A percentile compares a stretch with the other conserved stretches of the same genome.
Conservation (phyloP, 2,797 vertebrate genomes). For the Cossypha caffra region DNA sequence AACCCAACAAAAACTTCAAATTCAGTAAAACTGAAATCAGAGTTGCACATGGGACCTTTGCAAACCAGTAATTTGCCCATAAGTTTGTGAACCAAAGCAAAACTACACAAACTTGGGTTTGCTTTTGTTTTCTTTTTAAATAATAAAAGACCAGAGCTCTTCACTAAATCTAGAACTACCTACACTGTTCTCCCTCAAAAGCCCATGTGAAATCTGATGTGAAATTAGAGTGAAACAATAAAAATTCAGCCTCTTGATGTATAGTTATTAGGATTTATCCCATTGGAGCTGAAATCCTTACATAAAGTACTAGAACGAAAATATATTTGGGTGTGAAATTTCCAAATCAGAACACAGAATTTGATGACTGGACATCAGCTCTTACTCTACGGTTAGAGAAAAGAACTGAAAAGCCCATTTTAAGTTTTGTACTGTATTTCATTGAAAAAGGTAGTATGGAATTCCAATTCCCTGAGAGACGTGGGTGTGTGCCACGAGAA, state of each 20-base stretch:
- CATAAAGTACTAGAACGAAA: not conserved
- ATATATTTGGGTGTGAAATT: not conserved
- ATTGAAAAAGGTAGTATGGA: not conserved
- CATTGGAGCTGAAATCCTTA: not conserved
- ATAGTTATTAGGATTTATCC: not conserved
- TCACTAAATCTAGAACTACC: not conserved
- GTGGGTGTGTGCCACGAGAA: accelerated
- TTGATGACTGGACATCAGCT: not conserved
- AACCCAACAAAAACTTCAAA: not conserved
- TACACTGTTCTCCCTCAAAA: not conserved
- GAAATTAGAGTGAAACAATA: not conserved
- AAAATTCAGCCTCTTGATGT: not conserved
- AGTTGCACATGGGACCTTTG: not conserved
- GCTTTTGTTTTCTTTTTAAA: not conserved
- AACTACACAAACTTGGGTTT: not conserved
- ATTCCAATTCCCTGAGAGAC: not conserved
- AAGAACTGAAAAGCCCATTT: not conserved
- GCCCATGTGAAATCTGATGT: accelerated
- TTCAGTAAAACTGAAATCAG: not conserved
- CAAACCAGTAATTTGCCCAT: not conserved
- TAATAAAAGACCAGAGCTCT: not conserved
- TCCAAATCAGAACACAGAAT: not conserved
- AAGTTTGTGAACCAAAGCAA: not conserved
- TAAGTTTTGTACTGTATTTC: not conserved
- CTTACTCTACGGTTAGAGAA: not conserved